Percentiles rank a stretch among this genome's conserved stretches.
Conservation (phyloP, 2,797 vertebrate genomes). For the Selene dorsalis region DNA sequence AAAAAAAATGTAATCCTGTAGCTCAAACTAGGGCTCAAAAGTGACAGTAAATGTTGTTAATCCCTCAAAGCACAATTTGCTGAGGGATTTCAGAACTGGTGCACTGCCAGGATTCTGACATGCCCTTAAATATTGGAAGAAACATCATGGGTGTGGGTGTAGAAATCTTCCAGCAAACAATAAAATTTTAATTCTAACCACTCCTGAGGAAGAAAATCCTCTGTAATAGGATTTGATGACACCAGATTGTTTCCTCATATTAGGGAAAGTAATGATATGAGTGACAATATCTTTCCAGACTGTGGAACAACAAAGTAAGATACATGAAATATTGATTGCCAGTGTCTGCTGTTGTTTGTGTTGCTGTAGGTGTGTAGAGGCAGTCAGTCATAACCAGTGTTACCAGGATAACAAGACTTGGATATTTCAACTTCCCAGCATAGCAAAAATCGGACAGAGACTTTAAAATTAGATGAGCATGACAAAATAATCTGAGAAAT, state of each 20-base stretch:
- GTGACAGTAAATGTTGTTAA: constrained; percentile 80
- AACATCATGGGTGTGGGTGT: constrained; percentile 71
- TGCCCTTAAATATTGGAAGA: constrained; percentile 79
- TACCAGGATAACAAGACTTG: constrained; percentile 51
- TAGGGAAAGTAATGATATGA: constrained; percentile 78
- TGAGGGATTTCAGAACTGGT: constrained; percentile 72
- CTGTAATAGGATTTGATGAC: constrained; percentile 81
- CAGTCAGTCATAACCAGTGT: constrained; percentile 48
- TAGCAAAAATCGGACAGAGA: constrained; percentile 19
- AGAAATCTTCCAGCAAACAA: constrained; percentile 77
- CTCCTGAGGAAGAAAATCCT: constrained; percentile 75
- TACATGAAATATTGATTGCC: constrained; percentile 82
- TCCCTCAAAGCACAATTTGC: constrained; percentile 78
- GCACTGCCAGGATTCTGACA: constrained; percentile 75
- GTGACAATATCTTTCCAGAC: constrained; percentile 78
- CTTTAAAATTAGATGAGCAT: constrained; percentile 21
- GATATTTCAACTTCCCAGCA: constrained; percentile 30
- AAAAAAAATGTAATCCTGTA: constrained; percentile 65
- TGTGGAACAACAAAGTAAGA: constrained; percentile 78
- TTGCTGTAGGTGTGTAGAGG: constrained; percentile 33
- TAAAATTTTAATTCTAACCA: constrained; percentile 81
- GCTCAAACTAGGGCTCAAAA: constrained; percentile 72
- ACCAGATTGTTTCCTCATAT: constrained; percentile 83
- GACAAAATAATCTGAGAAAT: constrained; percentile 29
- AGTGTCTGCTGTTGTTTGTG: constrained; percentile 69